Evolutionary conservation across 2,113 vertebrate species (phyloP), one percentile per base, ranked within the genome.

Genomic region (Microcebus tavaratra): DNA sequence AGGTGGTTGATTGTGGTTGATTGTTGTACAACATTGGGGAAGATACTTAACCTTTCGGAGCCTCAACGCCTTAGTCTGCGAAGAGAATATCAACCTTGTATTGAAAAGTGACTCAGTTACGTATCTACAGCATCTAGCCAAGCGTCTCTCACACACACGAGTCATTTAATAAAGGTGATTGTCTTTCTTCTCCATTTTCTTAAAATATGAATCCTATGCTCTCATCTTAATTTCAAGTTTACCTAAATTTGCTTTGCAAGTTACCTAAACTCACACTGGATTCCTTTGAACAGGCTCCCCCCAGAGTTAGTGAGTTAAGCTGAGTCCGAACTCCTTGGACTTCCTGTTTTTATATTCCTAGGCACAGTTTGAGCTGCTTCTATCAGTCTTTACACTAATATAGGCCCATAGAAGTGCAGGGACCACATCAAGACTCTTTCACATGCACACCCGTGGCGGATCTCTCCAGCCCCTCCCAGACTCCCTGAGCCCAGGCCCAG

Each of bases 381-480:
- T 73, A n/a, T 39, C 21, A 57, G 57, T 39, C 3, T 88, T 81
- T 53, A 59, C 45, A 65, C 34, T 31, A 75, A 65, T 5, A 3
- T 12, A 8, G 25, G 25, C 21, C 23, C 21, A 6, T 27, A 21
- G 29, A 48, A 8, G 14, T 63, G 0, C 14, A 75, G 57, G 13
- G 83, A 72, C 12, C 8, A 0, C 9, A 68, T 31, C 18, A 17
- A 89, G 42, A 42, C 14, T 29, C 50, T 2, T 61, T 29, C 1
- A 31, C 36, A 12, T 48, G 14, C 36, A 20, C 50, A 29, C 61
- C 57, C 5, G 21, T 7, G 7, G 25, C 31, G n/a, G 36, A 63
- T 0, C 14, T 4, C 13, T 5, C n/a, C 18, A 50, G 13, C 53
- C 9, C 42, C 48, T 12, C 3, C 1, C 8, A 2, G 42, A 6